Percentiles rank a stretch among this genome's conserved stretches.
phyloP scores from a whole-genome alignment of 1,140 invertebrate species.

The Laupala kohalensis region DNA sequence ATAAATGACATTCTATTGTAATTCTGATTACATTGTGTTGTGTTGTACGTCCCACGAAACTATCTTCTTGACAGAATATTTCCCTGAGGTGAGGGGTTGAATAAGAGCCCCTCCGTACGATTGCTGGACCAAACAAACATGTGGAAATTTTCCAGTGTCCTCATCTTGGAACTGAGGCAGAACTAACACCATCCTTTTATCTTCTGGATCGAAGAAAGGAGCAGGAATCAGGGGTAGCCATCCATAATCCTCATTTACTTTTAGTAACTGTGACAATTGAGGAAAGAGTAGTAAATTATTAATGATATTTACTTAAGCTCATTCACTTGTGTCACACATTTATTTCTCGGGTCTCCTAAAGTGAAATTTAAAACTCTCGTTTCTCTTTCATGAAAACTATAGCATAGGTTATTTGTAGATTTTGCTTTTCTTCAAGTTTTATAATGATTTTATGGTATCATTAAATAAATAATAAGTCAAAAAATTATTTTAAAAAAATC shows the following conservation, averaged over 20 bases:
- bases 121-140: constrained; percentile 42
- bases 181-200: constrained; percentile 35
- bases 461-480: no score
- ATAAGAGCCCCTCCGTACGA: constrained; percentile 32
- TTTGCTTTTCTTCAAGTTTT: no score
- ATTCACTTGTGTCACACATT: no score
- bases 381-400: no score
- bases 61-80: constrained; percentile 8
- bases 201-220: constrained; percentile 40
- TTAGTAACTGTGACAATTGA: constrained; percentile 1
- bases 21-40: constrained; percentile 6
- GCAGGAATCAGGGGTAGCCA: constrained; percentile 52
- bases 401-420: no score
- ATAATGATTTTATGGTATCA: no score
- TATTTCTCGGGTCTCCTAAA: no score
- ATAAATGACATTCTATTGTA: no score
- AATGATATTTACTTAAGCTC: not conserved
- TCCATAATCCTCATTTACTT: constrained; percentile 28
- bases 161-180: constrained; percentile 43
- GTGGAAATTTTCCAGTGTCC: constrained; percentile 43
- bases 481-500: no score
- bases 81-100: constrained; percentile 38
- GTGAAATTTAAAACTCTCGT: no score
- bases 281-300: not conserved
- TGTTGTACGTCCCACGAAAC: constrained; percentile 7